Evolutionary conservation across 2,797 vertebrate species (phyloP), one percentile per base, ranked within the genome.

Genomic region (Chromis chromis): DNA sequence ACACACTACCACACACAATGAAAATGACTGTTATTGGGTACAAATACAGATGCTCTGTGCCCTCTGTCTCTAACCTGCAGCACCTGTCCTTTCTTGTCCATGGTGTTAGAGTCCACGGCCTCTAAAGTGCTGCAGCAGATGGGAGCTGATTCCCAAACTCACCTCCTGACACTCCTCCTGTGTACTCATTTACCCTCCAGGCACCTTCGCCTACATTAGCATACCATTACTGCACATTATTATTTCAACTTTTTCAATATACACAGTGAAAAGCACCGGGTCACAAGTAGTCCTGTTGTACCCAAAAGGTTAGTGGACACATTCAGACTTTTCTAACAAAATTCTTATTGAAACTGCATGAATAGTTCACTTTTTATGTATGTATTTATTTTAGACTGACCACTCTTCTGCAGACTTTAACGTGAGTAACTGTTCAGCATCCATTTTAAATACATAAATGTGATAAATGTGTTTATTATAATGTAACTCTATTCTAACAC

Each of bases 41-140:
- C 61, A 66, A 65, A 78, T 69, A 63, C 63, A 83, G 81, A 80
- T 85, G 72, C 78, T 70, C 65, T 10, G 44, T 65, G 42, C 67
- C 63, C 70, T 56, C 60, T 0, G 21, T 27, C 48, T 77, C 73
- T 70, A 52, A 82, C 80, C 74, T 71, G 62, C 67, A 74, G 78
- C 82, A 87, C 75, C 82, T 89, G 92, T 91, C 89, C 86, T 89
- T 82, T 83, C 84, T 78, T 88, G 90, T 90, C 90, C 31, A 25
- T 48, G 0, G 82, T 67, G 75, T 69, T 86, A 70, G 72, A 88
- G 88, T 82, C 82, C 76, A 31, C 1, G 48, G 72, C 85, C 68
- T 82, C 75, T 28, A 49, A 84, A 81, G 70, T 42, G 66, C 56
- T 3, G 60, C 55, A 79, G 76, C 92, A 92, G 90, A 92, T 92